Evolutionary conservation across 2,113 vertebrate species (phyloP), one percentile per base, ranked within the genome.

Genomic region (Macquaria ambigua): DNA sequence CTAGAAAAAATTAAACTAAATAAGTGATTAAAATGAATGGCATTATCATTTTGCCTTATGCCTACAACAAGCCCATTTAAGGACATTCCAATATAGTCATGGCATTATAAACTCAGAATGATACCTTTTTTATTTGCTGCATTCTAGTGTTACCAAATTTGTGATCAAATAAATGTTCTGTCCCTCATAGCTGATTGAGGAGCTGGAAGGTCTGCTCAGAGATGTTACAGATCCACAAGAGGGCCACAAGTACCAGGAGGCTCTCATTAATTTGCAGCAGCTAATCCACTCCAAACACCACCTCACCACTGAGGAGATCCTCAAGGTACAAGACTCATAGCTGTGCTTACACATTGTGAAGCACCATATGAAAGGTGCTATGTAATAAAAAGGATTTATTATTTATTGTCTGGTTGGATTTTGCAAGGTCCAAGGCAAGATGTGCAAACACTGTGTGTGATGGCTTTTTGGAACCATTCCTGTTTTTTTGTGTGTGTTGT

Each of bases 271-370:
- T 1, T 48, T 99, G 58, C 96, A 96, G 87, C 86, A 85, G 31
- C 89, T 98, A 5, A 96, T 98, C 84, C 93, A 95, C 2, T 70
- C 43, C 6, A 99, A 98, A 87, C 96, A 96, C 63, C 84, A 92
- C 5, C 80, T 73, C 8, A 95, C 94, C 53, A 96, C 96, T 0
- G 96, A 97, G 78, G 91, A 96, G 23, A 93, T 99, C 20, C 96
- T 99, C 12, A 97, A 96, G 94, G 98, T 98, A 91, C 3, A 41
- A 14, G 6, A 46, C 2, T 53, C 28, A 3, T 18, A 34, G 48
- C 11, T 55, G 48, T 70, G 23, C 5, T 59, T 2, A 28, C 21
- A 53, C 10, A 37, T 1, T 7, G 9, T 79, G 3, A 64, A 2
- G 16, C 28, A 23, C 15, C 15, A 12, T 4, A n/a, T 2, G 1